phyloP scores from a whole-genome alignment of 2,888 invertebrate species.

The Aethes cnicana region DNA sequence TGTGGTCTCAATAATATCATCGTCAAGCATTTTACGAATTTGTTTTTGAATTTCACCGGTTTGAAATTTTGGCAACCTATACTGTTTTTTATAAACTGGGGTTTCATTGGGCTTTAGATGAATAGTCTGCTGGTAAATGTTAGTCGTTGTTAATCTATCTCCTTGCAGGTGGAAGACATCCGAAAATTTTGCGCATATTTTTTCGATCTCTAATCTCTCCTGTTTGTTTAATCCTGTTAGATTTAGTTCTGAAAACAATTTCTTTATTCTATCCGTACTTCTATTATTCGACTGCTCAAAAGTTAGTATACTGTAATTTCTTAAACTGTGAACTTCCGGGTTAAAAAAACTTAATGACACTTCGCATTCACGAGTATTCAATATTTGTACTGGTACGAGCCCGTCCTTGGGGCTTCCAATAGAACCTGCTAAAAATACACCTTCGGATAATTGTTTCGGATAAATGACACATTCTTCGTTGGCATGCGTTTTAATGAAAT shows the following conservation, averaged over 20 bases:
- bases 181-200: neutral
- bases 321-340: neutral
- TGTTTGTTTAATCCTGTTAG: neutral
- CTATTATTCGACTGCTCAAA: neutral
- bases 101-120: neutral
- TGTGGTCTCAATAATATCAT: neutral
- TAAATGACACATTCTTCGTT: neutral
- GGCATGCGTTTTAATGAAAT: neutral
- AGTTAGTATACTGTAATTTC: neutral
- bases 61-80: conserved; percentile 1
- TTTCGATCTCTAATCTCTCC: neutral
- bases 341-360: neutral
- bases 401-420: neutral
- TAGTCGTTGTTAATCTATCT: neutral
- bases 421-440: neutral
- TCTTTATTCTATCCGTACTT: neutral
- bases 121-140: neutral
- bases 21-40: neutral
- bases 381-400: neutral
- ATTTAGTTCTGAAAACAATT: neutral
- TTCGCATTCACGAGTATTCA: neutral
- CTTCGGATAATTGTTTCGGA: neutral
- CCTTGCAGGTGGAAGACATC: neutral
- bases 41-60: neutral
- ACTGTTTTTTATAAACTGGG: neutral